These are phyloP conservation scores for Holacanthella duospinosa DNA, from an alignment of 2,888 invertebrate genomes.

Conservation along the genomic window DNA sequence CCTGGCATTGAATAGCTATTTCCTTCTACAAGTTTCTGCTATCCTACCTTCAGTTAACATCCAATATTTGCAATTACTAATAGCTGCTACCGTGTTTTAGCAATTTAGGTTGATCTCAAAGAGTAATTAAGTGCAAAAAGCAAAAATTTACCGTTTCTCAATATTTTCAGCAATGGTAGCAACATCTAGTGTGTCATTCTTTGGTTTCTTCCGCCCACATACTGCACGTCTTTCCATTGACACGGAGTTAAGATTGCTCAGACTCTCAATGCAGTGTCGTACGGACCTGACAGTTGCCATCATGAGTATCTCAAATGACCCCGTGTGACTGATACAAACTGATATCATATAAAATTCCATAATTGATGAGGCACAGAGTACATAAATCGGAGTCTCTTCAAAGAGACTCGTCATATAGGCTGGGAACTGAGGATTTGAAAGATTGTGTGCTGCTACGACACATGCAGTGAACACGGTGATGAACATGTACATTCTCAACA, in stretches of 20 bases:
- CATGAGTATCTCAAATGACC: conserved; percentile 36
- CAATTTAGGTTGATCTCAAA: too few relatives aligned
- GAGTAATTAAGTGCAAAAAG: too few relatives aligned
- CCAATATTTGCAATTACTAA: too few relatives aligned
- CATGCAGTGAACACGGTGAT: conserved; percentile 24
- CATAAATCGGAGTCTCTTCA: background rate
- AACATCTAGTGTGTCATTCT: conserved; percentile 36
- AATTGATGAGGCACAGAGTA: conserved; percentile 22
- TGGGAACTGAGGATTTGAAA: conserved; percentile 20
- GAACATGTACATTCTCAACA: conserved; percentile 24
- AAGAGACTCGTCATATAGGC: conserved; percentile 16
- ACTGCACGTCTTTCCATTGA: conserved; percentile 35
- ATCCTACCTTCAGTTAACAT: too few relatives aligned
- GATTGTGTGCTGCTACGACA: conserved; percentile 23
- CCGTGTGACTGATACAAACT: conserved; percentile 21
- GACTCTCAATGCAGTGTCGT: conserved; percentile 35
- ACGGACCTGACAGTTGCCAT: conserved; percentile 33
- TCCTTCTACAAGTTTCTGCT: too few relatives aligned
- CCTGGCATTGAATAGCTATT: too few relatives aligned
- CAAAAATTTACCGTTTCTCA: too few relatives aligned
- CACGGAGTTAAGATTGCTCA: conserved; percentile 25
- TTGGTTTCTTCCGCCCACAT: conserved; percentile 35
- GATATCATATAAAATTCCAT: conserved; percentile 36
- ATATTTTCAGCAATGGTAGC: conserved; percentile 37
- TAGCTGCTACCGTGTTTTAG: too few relatives aligned